Base-by-base conservation (phyloP, 2,888 invertebrate genomes). In the Endotricha flammealis region DNA sequence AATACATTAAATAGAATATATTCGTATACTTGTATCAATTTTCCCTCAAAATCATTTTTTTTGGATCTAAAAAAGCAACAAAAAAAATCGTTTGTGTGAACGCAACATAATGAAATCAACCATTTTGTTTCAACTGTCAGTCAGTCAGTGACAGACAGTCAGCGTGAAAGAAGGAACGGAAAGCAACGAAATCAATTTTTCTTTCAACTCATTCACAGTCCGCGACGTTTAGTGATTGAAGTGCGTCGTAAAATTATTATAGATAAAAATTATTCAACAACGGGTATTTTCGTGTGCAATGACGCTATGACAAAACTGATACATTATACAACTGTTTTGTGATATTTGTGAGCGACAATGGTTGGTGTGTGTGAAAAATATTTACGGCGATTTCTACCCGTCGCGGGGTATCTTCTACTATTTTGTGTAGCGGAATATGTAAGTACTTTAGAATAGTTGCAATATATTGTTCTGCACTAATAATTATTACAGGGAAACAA, bases 341-440 rank as follows among this genome's bases (percentile, higher is more conserved):
- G 55, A 53, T 55, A 37, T 53, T 46, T 48, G 55, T 58, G 54
- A 42, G 42, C 38, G 44, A 57, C 51, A 47, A 73, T 73, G 73
- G 64, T 62, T 50, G 54, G 52, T 47, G 49, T 44, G 37, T 45
- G 53, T 46, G 53, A 48, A 48, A 55, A 44, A 39, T 50, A 48
- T 47, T 48, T 54, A 42, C 57, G 52, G 41, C 56, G 61, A 55
- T 60, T 57, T 59, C 55, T 69, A 48, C 51, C 57, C 49, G 44
- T 65, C 43, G 45, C 63, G 44, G 69, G 67, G 51, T 64, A 52
- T 52, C 53, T 71, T 46, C 50, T 66, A 41, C 44, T 68, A 44
- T 46, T 70, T 50, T 51, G 58, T 43, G 37, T 69, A 55, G 57
- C 57, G 46, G 58, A 70, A 66, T 54, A 69, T 56, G 73, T 73